phyloP scores from a whole-genome alignment of 2,888 invertebrate species.

The Andrena bucephala region DNA sequence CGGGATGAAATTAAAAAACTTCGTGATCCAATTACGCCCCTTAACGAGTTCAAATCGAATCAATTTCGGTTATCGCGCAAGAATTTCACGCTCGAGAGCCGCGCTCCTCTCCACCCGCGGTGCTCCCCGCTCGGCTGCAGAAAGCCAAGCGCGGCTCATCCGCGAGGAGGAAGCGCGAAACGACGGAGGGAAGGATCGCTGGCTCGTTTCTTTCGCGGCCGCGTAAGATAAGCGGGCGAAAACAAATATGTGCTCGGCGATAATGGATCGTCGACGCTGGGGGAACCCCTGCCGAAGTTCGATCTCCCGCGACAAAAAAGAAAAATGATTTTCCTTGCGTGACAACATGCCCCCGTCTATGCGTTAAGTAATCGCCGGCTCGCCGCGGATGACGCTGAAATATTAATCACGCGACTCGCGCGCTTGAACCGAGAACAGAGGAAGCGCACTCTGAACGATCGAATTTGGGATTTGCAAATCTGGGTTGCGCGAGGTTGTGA shows the following conservation, averaged over 20 bases:
- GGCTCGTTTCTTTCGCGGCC: conserved; percentile 7
- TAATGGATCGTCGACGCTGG: conserved; percentile 52
- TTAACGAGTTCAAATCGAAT: conserved; percentile 37
- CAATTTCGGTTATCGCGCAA: conserved; percentile 32
- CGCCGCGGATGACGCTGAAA: conserved; percentile 42
- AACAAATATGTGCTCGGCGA: conserved; percentile 40
- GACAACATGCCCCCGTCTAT: conserved; percentile 40
- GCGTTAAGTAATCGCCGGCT: conserved; percentile 35
- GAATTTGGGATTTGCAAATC: background rate
- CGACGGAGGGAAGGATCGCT: background rate
- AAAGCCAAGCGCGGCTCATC: background rate
- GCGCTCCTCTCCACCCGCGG: background rate
- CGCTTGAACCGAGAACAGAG: no score
- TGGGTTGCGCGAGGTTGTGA: no score
- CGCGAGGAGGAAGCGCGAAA: background rate
- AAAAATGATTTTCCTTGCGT: conserved; percentile 55
- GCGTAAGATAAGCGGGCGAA: conserved; percentile 15
- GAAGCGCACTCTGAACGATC: background rate
- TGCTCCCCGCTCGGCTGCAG: background rate
- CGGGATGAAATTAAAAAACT: conserved; percentile 22
- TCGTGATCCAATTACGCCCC: conserved; percentile 14
- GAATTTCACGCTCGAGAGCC: conserved; percentile 19
- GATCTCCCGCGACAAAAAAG: conserved; percentile 41
- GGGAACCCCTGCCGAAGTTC: conserved; percentile 23
- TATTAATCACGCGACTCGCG: conserved; percentile 39